Conservation (phyloP, 2,888 invertebrate genomes). For the Volucella zonaria region DNA sequence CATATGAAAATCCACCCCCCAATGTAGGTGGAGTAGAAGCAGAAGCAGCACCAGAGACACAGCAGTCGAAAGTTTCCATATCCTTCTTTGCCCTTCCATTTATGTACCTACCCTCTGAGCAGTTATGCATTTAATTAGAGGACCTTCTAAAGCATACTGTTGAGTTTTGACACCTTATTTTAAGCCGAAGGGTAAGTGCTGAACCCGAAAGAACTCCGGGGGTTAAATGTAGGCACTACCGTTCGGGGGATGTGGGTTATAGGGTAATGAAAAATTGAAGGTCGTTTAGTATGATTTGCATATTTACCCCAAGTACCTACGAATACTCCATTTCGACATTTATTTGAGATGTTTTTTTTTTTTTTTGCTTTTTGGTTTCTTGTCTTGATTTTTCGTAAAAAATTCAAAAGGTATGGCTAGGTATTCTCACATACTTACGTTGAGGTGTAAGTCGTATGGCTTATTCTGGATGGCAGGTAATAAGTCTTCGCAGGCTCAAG, state of each 20-base stretch:
- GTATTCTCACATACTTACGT: constrained; percentile 68
- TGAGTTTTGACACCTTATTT: constrained; percentile 55
- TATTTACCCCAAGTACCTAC: constrained; percentile 51
- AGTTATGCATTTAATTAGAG: constrained; percentile 70
- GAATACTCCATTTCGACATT: constrained; percentile 55
- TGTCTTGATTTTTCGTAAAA: constrained; percentile 49
- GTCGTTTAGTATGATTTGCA: constrained; percentile 75
- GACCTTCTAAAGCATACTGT: constrained; percentile 53
- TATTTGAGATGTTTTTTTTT: constrained; percentile 54
- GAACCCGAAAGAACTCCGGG: constrained; percentile 45
- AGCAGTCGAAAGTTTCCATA: constrained; percentile 44
- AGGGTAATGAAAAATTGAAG: constrained; percentile 73
- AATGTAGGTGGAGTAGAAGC: background rate
- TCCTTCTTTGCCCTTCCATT: background rate
- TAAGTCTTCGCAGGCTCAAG: constrained; percentile 11
- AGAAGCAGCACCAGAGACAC: too few species aligned
- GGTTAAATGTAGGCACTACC: constrained; percentile 55
- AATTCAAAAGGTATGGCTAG: constrained; percentile 64
- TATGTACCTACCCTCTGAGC: constrained; percentile 6
- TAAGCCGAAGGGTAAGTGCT: constrained; percentile 57
- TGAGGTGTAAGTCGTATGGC: constrained; percentile 57
- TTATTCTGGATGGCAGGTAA: constrained; percentile 54
- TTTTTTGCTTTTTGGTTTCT: too few species aligned
- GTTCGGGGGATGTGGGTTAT: constrained; percentile 55
- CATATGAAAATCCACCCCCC: constrained; percentile 56